These are phyloP conservation scores for Solenodon paradoxus DNA, from an alignment of 2,113 vertebrate species.

Conservation along the genomic window DNA sequence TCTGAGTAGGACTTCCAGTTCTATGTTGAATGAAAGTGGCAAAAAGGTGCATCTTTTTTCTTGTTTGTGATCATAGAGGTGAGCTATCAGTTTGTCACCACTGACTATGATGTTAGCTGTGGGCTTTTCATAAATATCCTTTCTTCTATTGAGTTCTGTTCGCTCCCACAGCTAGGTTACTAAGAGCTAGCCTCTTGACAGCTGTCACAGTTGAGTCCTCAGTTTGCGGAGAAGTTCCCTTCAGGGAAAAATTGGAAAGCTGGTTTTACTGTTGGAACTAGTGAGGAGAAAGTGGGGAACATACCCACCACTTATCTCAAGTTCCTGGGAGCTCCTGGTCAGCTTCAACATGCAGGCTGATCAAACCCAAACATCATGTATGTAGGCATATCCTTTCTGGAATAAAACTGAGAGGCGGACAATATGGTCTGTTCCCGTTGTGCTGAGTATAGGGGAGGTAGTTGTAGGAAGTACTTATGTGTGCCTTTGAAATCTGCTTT, in stretches of 20 bases:
- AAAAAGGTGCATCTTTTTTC: no score
- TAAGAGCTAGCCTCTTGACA: not conserved
- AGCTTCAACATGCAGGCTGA: not conserved
- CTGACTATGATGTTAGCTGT: no score
- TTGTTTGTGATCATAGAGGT: no score
- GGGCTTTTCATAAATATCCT: no score
- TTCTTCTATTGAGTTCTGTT: no score
- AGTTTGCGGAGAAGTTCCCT: not conserved
- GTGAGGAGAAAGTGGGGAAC: no score
- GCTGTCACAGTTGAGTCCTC: not conserved
- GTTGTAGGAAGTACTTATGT: not conserved
- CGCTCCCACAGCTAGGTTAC: not conserved
- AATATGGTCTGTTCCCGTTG: not conserved
- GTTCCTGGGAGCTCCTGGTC: not conserved
- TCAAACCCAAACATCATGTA: not conserved
- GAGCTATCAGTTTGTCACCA: no score
- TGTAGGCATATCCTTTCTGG: not conserved
- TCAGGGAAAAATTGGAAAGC: not conserved
- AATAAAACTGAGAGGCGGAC: not conserved
- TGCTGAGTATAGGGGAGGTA: not conserved
- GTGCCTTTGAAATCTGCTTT: not conserved
- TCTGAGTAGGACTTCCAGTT: no score
- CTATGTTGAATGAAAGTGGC: no score
- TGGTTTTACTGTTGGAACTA: not conserved
- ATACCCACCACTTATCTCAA: no score